phyloP scores from a whole-genome alignment of 2,113 vertebrate species.

The Nansenia antarctica region DNA sequence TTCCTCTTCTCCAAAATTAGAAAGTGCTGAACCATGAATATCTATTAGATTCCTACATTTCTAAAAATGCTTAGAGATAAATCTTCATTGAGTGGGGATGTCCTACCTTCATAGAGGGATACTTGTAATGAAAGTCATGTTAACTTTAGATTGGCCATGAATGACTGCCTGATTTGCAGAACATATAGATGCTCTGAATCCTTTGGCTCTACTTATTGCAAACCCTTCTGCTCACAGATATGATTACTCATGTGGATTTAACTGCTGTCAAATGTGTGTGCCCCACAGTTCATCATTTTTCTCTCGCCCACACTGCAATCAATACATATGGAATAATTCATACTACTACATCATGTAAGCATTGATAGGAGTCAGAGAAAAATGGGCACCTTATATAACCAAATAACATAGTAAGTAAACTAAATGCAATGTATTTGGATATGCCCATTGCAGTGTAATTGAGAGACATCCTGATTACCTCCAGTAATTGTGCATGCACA shows the following conservation, averaged over 20 bases:
- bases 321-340: not conserved
- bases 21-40: conserved; percentile 72
- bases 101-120: conserved; percentile 48
- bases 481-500: too few species aligned
- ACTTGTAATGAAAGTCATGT: conserved; percentile 44
- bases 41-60: conserved; percentile 69
- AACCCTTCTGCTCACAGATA: conserved; percentile 13
- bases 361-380: too few species aligned
- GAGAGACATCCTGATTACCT: too few species aligned
- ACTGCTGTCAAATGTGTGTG: not conserved
- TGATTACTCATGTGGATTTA: conserved; percentile 9
- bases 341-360: too few species aligned
- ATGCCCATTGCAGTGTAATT: too few species aligned
- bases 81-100: conserved; percentile 54
- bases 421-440: too few species aligned
- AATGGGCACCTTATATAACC: too few species aligned
- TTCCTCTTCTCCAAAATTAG: conserved; percentile 59
- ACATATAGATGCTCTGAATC: conserved; percentile 16
- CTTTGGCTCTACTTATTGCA: not conserved
- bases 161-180: conserved; percentile 43
- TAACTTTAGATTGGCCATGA: conserved; percentile 49
- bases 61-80: conserved; percentile 50
- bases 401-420: too few species aligned
- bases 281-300: not conserved
- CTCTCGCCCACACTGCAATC: too few species aligned